Percentiles rank a stretch among this genome's conserved stretches.
phyloP scores from a whole-genome alignment of 2,113 vertebrate genomes.

The Cervus canadensis region DNA sequence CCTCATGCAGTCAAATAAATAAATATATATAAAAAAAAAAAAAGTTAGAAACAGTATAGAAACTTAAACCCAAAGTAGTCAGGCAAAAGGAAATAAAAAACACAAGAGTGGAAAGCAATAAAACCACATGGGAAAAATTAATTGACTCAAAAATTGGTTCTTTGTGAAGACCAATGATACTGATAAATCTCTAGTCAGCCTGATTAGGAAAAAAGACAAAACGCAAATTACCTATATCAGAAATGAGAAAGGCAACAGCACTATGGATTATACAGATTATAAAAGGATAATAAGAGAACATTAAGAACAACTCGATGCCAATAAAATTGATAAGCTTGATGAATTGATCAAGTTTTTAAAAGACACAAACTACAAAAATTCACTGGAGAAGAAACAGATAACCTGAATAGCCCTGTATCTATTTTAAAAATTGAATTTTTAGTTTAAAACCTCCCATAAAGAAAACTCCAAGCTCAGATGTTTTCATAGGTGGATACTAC shows the following conservation, averaged over 20 bases:
- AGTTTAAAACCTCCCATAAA: not conserved
- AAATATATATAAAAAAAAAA: too few relatives aligned
- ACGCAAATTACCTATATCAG: not conserved
- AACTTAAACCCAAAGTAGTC: slow-evolving; percentile 23
- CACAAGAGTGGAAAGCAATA: not conserved
- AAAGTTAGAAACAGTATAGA: not conserved
- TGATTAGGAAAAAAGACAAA: not conserved
- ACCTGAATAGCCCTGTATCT: not conserved
- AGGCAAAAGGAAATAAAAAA: not conserved
- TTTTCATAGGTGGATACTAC: not conserved
- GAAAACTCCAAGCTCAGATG: not conserved
- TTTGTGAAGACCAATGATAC: slow-evolving; percentile 1
- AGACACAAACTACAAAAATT: not conserved
- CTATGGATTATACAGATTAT: not conserved
- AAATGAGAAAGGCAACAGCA: not conserved
- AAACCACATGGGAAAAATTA: not conserved
- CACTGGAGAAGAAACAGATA: not conserved
- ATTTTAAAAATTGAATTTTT: not conserved
- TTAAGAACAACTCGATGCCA: not conserved
- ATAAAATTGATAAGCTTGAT: not conserved
- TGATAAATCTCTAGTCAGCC: not conserved
- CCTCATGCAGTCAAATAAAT: too few relatives aligned
- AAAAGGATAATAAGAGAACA: not conserved
- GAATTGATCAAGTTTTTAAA: not conserved
- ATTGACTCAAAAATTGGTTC: not conserved